These are phyloP conservation scores for Apodemia hepburni DNA, from an alignment of 2,888 invertebrate genomes.

Conservation along the genomic window DNA sequence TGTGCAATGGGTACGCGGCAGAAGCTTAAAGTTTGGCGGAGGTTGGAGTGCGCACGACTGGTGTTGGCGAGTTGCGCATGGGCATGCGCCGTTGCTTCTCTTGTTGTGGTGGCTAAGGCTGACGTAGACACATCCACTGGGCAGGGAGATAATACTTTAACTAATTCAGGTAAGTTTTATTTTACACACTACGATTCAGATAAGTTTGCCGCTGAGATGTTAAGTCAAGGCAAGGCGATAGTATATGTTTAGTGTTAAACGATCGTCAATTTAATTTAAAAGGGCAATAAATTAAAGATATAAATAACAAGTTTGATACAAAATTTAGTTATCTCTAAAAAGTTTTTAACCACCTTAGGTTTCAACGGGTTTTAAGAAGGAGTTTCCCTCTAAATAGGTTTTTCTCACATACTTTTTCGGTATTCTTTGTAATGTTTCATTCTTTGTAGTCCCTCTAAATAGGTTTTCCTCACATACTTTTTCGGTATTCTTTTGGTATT, in stretches of 20 bases:
- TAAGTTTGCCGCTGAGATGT: not conserved
- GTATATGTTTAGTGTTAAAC: not conserved
- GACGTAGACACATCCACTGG: slow-evolving; percentile 75
- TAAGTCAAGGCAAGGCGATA: not conserved
- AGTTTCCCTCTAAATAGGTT: no score
- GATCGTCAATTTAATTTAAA: no score
- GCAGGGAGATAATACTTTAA: slow-evolving; percentile 68
- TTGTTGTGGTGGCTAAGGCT: slow-evolving; percentile 50
- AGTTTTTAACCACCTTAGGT: no score
- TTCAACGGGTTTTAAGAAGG: no score
- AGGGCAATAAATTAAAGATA: no score
- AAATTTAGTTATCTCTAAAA: no score
- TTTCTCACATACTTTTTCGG: no score
- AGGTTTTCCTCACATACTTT: no score
- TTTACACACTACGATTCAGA: not conserved
- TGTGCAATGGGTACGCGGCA: slow-evolving; percentile 69
- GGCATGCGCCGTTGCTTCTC: slow-evolving; percentile 61
- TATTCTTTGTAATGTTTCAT: no score
- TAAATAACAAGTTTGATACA: no score
- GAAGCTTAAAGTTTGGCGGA: slow-evolving; percentile 37
- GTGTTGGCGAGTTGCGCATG: slow-evolving; percentile 59
- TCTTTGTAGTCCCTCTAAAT: no score
- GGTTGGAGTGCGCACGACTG: slow-evolving; percentile 40
- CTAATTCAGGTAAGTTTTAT: slow-evolving; percentile 62
- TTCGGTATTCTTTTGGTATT: no score